These are phyloP conservation scores for Macrosoma leucophasiata DNA, from an alignment of 2,888 invertebrate genomes.

Conservation along the genomic window DNA sequence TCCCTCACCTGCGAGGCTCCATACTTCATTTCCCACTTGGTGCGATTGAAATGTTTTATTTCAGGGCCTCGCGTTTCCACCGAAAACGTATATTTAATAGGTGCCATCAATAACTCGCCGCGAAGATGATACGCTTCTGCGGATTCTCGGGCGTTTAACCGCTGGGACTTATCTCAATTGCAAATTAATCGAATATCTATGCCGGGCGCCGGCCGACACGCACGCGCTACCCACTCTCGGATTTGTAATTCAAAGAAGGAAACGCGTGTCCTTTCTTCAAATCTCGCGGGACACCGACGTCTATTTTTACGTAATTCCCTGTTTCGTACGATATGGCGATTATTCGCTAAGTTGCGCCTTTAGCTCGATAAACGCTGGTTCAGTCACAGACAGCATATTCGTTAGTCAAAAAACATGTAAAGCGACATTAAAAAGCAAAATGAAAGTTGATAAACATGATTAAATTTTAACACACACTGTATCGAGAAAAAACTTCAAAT, in stretches of 20 bases:
- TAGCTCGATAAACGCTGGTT: too few relatives aligned
- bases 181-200: slow-evolving; percentile 69
- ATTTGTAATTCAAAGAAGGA: slow-evolving; percentile 63
- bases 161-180: slow-evolving; percentile 65
- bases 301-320: too few relatives aligned
- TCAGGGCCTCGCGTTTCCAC: slow-evolving; percentile 47
- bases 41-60: slow-evolving; percentile 69
- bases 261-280: slow-evolving; percentile 42
- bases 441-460: slow-evolving; percentile 39
- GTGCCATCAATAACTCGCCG: slow-evolving; percentile 71
- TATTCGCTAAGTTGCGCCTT: too few relatives aligned
- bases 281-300: slow-evolving; percentile 36
- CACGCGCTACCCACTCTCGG: slow-evolving; percentile 34
- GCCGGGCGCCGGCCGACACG: slow-evolving; percentile 43
- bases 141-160: slow-evolving; percentile 55
- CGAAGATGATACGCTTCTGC: slow-evolving; percentile 63
- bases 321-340: too few relatives aligned
- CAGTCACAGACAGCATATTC: slow-evolving; percentile 57
- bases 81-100: slow-evolving; percentile 73
- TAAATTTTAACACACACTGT: slow-evolving; percentile 36
- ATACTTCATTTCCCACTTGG: slow-evolving; percentile 64
- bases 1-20: slow-evolving; percentile 47
- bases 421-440: slow-evolving; percentile 65
- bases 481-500: slow-evolving; percentile 33
- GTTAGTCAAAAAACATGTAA: slow-evolving; percentile 50